Evolutionary conservation across 2,888 invertebrate species (phyloP).

Genomic region (Apantesis nais): DNA sequence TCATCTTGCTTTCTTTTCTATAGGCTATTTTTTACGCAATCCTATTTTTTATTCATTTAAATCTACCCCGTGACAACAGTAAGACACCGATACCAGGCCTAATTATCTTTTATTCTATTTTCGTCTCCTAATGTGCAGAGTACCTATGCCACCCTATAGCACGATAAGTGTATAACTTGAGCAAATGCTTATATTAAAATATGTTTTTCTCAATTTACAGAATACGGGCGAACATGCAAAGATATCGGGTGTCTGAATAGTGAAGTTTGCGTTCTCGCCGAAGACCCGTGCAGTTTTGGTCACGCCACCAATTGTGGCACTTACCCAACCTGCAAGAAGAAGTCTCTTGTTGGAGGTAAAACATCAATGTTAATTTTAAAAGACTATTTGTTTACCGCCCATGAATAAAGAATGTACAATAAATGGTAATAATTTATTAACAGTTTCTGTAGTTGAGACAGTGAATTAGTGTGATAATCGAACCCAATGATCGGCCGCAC

Average conservation of each 20-base stretch:
- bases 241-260: constrained; percentile 91
- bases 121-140: neutral
- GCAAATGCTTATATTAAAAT: neutral
- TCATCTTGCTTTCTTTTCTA: neutral
- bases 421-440: neutral
- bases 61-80: no score
- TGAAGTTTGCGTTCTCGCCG: constrained; percentile 89
- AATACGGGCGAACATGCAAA: constrained; percentile 91
- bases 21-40: neutral
- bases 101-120: neutral
- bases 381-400: no score
- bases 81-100: no score
- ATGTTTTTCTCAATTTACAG: constrained; percentile 75
- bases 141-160: neutral
- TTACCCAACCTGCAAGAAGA: constrained; percentile 89
- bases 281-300: constrained; percentile 89
- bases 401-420: no score
- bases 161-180: neutral
- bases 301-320: constrained; percentile 86
- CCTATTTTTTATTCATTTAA: neutral
- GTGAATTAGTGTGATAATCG: no score
- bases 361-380: neutral
- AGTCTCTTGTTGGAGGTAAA: constrained; percentile 80
- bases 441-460: neutral
- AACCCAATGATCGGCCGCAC: no score